Evolutionary conservation across 2,113 vertebrate genomes (phyloP).

Genomic region (Beaufortia kweichowensis): DNA sequence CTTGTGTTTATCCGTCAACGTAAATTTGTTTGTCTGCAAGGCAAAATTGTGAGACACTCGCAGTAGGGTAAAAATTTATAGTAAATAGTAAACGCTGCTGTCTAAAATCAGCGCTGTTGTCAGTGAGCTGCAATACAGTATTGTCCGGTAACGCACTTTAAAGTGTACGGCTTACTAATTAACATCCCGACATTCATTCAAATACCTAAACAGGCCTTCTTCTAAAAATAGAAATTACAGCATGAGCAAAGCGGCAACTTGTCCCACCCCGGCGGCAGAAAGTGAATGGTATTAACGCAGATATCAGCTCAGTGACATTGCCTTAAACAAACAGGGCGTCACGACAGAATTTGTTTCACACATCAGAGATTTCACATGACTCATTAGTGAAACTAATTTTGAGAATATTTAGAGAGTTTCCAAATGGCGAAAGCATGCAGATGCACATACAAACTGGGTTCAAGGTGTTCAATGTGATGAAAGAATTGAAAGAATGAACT

Average conservation of each 20-base stretch:
- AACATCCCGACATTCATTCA: not conserved
- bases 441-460: not conserved
- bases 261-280: slow-evolving; percentile 18
- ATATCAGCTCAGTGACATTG: slow-evolving; percentile 28
- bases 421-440: not conserved
- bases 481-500: not conserved
- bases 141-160: not conserved
- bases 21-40: no score
- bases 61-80: no score
- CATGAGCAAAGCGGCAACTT: slow-evolving; percentile 13
- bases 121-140: not conserved
- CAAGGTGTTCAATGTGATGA: not conserved
- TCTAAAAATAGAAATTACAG: slow-evolving; percentile 38
- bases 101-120: not conserved
- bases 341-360: not conserved
- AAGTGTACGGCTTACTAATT: not conserved
- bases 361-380: not conserved
- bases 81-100: no score
- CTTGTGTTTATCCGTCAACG: no score
- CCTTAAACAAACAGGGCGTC: slow-evolving; percentile 31
- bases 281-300: slow-evolving; percentile 25
- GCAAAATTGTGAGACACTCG: no score
- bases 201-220: not conserved
- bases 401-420: not conserved
- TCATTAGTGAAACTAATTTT: not conserved